Evolutionary conservation across 2,113 vertebrate genomes (phyloP), one percentile per base, ranked within the genome.

Genomic region (Rhinichthys klamathensis): DNA sequence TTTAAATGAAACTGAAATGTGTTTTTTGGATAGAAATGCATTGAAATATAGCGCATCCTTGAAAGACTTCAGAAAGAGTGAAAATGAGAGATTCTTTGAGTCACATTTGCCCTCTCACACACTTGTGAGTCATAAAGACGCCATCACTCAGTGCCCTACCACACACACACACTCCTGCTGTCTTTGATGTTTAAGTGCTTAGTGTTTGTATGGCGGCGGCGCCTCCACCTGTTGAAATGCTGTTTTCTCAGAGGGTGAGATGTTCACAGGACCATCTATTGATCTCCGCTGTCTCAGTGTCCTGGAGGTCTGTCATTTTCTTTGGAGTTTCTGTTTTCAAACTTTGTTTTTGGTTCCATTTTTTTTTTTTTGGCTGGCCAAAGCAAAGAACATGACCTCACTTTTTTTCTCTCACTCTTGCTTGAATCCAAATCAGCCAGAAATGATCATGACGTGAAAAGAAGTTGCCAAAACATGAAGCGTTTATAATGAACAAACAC

Each of bases 211-310:
- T 80, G 21, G 67, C 16, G 30, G 6, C 4, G 4, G 60, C 60
- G 13, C 38, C 41, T 80, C 23, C 79, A 80, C 79, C 79, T 80
- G 79, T 67, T 80, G 79, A 80, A 80, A 80, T 80, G 79, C 60
- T 49, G 79, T 65, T 63, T 80, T 80, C 79, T 80, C 79, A 63
- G 58, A 44, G 38, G 3, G 38, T 49, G 79, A 75, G n/a, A 75
- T 51, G 44, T 46, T 15, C 58, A 80, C 35, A 63, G 78, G 58
- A 61, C 23, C 56, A 65, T 11, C 78, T 65, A 4, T 61, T 79
- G 76, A 79, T 79, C 32, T 78, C 65, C 7, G 7, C 65, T 49
- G 25, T 75, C 25, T 27, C 16, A 16, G n/a, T 51, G n/a, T 75
- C 7, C 13, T 75, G 73, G 78, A 30, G 35, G 38, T 30, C 60